Evolutionary conservation across 2,797 vertebrate species (phyloP), one percentile per base, ranked within the genome.

Genomic region (Holocentrus rufus): DNA sequence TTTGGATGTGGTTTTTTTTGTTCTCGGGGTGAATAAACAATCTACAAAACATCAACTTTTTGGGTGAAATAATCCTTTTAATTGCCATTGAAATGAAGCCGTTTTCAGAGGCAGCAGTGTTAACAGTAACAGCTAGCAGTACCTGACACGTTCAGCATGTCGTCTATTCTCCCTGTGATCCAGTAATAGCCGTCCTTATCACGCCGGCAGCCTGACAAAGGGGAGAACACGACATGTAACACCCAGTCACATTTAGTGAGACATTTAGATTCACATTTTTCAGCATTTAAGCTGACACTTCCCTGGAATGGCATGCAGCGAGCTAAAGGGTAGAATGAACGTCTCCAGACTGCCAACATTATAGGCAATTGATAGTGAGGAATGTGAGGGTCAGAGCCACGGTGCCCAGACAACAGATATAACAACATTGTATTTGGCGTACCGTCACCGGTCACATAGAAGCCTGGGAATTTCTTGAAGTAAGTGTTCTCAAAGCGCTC

Each of bases 131-230:
- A 36, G 0, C 11, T 6, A 67, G 8, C 44, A 6, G 11, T 85
- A 95, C 95, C 95, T 86, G 95, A 95, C 70, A 95, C 93, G 9
- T 95, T 95, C 69, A 95, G 88, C 94, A 95, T 95, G 90, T 95
- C 95, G 36, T 95, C 95, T 74, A 95, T 95, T 64, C 95, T 89
- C 57, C 95, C 95, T 5, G 95, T 95, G 83, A 95, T 94, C 95
- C 95, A 95, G 88, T 93, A 95, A 85, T 95, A 95, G 3, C 95
- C 94, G 13, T 95, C 95, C 83, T 93, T 94, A 69, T 95, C 95
- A 68, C 95, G 89, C 57, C 85, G 89, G 90, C 94, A 95, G 73
- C 94, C 95, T 95, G 86, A 67, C 3, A 69, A 56, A 52, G 42
- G 50, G 75, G 22, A 23, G 71, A 76, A 80, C 25, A 44, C 49